Evolutionary conservation across 2,888 invertebrate species (phyloP).

Genomic region (Drosophila fulvimacula): DNA sequence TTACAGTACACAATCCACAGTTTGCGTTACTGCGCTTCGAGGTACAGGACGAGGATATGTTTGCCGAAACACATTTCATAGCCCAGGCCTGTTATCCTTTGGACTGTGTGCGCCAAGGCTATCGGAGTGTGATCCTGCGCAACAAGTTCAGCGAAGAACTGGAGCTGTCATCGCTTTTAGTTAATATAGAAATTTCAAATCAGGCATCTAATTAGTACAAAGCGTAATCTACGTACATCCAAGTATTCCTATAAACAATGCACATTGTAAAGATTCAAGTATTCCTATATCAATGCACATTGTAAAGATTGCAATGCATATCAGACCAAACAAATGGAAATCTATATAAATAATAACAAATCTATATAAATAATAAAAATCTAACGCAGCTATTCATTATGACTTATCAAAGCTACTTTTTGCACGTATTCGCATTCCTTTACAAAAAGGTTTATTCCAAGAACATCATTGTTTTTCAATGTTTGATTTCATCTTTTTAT

Average conservation of each 20-base stretch:
- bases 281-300: background rate
- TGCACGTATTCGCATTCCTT: constrained; percentile 14
- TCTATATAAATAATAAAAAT: too few relatives aligned
- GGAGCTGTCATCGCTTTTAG: constrained; percentile 94
- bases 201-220: constrained; percentile 20
- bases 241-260: constrained; percentile 11
- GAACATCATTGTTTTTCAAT: background rate
- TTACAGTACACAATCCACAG: constrained; percentile 92
- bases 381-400: background rate
- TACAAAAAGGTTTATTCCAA: constrained; percentile 1
- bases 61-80: constrained; percentile 98
- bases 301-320: background rate
- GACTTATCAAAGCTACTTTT: background rate
- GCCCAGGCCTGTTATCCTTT: constrained; percentile 97
- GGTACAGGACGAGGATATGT: constrained; percentile 98
- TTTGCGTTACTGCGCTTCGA: constrained; percentile 94
- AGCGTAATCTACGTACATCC: background rate
- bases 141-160: constrained; percentile 97
- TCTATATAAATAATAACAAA: background rate
- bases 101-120: constrained; percentile 92
- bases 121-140: constrained; percentile 94
- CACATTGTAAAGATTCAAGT: background rate
- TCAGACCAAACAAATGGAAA: background rate
- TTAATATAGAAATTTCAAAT: constrained; percentile 89
- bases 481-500: background rate